A percentile compares a stretch with the other conserved stretches of the same genome.
Conservation (phyloP, 1,140 invertebrate species). For the Oreohelix idahoensis region DNA sequence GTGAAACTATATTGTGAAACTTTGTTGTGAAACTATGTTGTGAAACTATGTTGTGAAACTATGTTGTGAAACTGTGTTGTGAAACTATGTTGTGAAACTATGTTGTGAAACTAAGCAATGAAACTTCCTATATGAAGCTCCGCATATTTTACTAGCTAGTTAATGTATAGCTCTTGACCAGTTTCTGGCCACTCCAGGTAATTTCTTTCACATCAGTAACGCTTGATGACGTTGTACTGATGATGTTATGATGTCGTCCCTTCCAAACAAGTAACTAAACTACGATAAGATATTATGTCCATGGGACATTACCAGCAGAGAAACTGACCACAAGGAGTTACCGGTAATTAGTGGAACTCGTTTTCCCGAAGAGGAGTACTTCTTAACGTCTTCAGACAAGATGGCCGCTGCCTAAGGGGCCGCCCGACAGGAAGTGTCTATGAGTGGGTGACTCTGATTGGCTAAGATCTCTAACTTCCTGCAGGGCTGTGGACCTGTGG, state of each 20-base stretch:
- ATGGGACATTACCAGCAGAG: background rate
- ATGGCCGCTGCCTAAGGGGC: slow-evolving; percentile 10
- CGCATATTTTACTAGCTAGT: too few species aligned
- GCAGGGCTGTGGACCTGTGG: slow-evolving; percentile 12
- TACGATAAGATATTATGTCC: slow-evolving; percentile 8
- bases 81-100: too few species aligned
- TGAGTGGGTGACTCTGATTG: slow-evolving; percentile 23
- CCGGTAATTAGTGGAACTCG: slow-evolving; percentile 5
- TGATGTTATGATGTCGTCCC: background rate
- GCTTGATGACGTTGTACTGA: background rate
- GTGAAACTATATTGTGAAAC: too few species aligned
- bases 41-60: too few species aligned
- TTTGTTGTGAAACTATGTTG: too few species aligned
- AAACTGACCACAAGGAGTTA: slow-evolving; percentile 17
- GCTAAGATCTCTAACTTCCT: slow-evolving; percentile 24
- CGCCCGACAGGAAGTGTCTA: slow-evolving; percentile 11
- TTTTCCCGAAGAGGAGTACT: background rate
- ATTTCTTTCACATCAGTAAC: background rate
- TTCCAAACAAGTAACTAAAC: background rate
- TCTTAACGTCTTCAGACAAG: background rate
- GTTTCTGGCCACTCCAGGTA: background rate
- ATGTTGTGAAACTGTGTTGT: too few species aligned
- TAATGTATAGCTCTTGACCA: background rate
- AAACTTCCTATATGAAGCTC: too few species aligned
- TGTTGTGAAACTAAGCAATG: too few species aligned